Conservation (phyloP, 2,888 invertebrate species). For the Parasteatoda lunata region DNA sequence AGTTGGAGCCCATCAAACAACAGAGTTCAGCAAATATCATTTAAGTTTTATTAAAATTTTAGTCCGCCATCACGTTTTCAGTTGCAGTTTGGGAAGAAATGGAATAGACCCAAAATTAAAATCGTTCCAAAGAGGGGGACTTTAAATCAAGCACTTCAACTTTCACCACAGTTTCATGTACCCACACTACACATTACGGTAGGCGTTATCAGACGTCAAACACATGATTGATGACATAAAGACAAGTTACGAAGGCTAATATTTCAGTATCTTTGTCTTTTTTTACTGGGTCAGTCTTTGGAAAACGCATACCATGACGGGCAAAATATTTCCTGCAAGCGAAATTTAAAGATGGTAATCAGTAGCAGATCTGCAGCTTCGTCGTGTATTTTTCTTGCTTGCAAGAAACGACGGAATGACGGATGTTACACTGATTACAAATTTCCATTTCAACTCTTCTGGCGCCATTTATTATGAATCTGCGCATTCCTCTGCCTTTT, state of each 20-base stretch:
- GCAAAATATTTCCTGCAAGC: conserved; percentile 51
- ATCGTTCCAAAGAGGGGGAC: too few relatives aligned
- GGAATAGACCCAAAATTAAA: too few relatives aligned
- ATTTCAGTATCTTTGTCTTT: conserved; percentile 24
- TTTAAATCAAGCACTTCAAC: too few relatives aligned
- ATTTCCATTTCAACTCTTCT: conserved; percentile 18
- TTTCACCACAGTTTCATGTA: background rate
- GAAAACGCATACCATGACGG: conserved; percentile 26
- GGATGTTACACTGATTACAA: conserved; percentile 41
- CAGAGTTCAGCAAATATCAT: too few relatives aligned
- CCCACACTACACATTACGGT: conserved; percentile 42
- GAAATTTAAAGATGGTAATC: conserved; percentile 63
- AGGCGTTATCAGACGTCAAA: conserved; percentile 60
- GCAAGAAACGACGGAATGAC: conserved; percentile 2
- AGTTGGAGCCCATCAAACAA: too few relatives aligned
- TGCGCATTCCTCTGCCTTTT: background rate
- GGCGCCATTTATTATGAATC: background rate
- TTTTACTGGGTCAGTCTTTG: background rate
- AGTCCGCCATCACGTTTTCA: too few relatives aligned
- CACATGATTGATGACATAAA: conserved; percentile 61
- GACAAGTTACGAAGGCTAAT: conserved; percentile 48
- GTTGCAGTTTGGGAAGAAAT: too few relatives aligned
- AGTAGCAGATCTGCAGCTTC: background rate
- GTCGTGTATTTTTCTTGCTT: too few relatives aligned
- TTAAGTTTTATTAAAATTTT: too few relatives aligned